Conservation (phyloP, 2,113 vertebrate genomes). For the Nycticebus coucang region DNA sequence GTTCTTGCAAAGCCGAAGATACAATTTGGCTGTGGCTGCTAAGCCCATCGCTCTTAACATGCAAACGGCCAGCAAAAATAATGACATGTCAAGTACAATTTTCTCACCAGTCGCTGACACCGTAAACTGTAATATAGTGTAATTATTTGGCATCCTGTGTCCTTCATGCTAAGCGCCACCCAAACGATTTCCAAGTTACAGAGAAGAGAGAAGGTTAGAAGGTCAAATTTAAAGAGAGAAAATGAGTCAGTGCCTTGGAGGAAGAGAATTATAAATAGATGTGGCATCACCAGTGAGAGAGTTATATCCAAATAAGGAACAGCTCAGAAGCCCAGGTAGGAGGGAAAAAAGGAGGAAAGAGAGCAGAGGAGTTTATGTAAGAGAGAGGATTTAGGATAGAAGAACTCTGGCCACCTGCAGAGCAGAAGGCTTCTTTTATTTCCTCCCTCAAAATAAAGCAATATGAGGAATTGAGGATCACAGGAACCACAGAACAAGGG, state of each 20-base stretch:
- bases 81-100: slow-evolving; percentile 51
- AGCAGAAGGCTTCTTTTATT: not conserved
- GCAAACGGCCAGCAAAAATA: slow-evolving; percentile 66
- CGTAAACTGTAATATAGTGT: slow-evolving; percentile 45
- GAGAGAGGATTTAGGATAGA: not conserved
- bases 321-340: slow-evolving; percentile 60
- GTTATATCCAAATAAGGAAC: slow-evolving; percentile 68
- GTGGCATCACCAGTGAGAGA: slow-evolving; percentile 53
- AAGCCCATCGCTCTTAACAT: slow-evolving; percentile 37
- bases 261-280: slow-evolving; percentile 75
- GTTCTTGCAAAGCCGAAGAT: slow-evolving; percentile 62
- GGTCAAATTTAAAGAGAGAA: slow-evolving; percentile 81
- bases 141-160: slow-evolving; percentile 68
- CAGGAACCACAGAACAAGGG: not conserved
- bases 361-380: slow-evolving; percentile 57
- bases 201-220: slow-evolving; percentile 68
- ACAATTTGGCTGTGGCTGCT: slow-evolving; percentile 44
- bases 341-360: slow-evolving; percentile 26
- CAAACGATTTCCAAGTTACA: slow-evolving; percentile 67
- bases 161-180: slow-evolving; percentile 67
- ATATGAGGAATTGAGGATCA: not conserved
- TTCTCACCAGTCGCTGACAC: slow-evolving; percentile 58
- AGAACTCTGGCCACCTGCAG: slow-evolving; percentile 49
- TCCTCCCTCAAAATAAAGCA: slow-evolving; percentile 22
- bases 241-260: slow-evolving; percentile 81